Evolutionary conservation across 2,797 vertebrate species (phyloP), one percentile per base, ranked within the genome.

Genomic region (Psittacula derbiana): DNA sequence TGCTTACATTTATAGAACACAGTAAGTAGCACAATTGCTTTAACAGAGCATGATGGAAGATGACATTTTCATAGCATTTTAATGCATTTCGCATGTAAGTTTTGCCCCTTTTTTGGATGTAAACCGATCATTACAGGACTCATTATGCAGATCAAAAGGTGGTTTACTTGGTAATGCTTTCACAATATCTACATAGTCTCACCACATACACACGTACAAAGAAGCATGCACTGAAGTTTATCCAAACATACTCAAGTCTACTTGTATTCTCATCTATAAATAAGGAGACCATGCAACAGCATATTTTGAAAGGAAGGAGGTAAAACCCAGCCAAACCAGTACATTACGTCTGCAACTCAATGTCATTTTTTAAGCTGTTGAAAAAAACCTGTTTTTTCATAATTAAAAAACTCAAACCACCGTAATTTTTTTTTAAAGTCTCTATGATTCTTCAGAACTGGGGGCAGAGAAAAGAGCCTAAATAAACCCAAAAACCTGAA

Each of bases 271-370:
- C 66, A 86, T 70, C 40, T 44, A 41, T 28, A 79, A 41, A 92
- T 33, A 93, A 88, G 44, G 44, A 92, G 90, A 87, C 38, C n/a
- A 81, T 36, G 55, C 52, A 95, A 92, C 2, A 74, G 31, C 44
- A 3, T 33, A 72, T 61, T 72, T 66, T 71, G n/a, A 94, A 66
- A 92, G 52, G 43, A 88, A 90, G 69, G 31, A 94, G 30, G 10
- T 52, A 82, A 89, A 83, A 74, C 25, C 1, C 27, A 90, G 58
- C 13, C 74, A 91, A 88, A 91, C 12, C n/a, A 70, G 25, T 14
- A 58, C 4, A 41, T 36, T 12, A 15, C 25, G 23, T 76, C 80
- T 96, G 30, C 88, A 92, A 95, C 25, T 67, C 1, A 8, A 93
- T 80, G 24, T n/a, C 5, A 28, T 47, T 43, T 94, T 91, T 88